Evolutionary conservation across 2,113 vertebrate species (phyloP).

Genomic region (Isichthys henryi): DNA sequence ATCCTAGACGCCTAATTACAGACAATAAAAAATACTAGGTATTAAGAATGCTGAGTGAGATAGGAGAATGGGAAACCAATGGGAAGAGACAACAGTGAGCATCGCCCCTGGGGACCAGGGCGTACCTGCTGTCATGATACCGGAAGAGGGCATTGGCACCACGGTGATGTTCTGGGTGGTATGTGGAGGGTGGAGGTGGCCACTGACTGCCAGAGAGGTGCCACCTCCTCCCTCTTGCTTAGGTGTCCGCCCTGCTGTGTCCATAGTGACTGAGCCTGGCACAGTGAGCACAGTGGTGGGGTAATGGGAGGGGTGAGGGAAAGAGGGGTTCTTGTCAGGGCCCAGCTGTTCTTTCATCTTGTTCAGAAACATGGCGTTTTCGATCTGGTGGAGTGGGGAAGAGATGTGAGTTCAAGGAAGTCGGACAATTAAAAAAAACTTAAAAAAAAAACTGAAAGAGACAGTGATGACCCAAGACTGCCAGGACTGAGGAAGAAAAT

Average conservation of each 20-base stretch:
- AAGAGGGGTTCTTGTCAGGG: constrained; percentile 80
- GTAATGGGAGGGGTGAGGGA: constrained; percentile 74
- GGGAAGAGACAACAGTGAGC: not conserved
- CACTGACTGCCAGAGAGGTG: constrained; percentile 57
- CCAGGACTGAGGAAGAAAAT: not conserved
- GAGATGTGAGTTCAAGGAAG: not conserved
- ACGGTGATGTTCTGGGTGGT: constrained; percentile 92
- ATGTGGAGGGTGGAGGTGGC: constrained; percentile 78
- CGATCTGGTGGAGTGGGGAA: constrained; percentile 62
- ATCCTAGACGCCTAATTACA: not conserved
- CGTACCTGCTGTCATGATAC: constrained; percentile 92
- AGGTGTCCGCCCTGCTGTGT: constrained; percentile 61
- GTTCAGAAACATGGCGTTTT: constrained; percentile 96
- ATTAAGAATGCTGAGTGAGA: not conserved
- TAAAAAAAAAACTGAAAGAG: not conserved
- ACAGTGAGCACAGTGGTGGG: constrained; percentile 87
- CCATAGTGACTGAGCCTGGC: constrained; percentile 71
- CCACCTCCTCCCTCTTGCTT: constrained; percentile 73
- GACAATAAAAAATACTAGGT: not conserved
- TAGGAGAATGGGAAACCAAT: not conserved
- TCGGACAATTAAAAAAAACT: not conserved
- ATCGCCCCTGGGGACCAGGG: not conserved
- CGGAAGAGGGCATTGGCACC: constrained; percentile 85
- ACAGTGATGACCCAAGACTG: not conserved
- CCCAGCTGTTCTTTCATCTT: constrained; percentile 91